Evolutionary conservation across 2,113 vertebrate genomes (phyloP).

Genomic region (Hippolais icterina): DNA sequence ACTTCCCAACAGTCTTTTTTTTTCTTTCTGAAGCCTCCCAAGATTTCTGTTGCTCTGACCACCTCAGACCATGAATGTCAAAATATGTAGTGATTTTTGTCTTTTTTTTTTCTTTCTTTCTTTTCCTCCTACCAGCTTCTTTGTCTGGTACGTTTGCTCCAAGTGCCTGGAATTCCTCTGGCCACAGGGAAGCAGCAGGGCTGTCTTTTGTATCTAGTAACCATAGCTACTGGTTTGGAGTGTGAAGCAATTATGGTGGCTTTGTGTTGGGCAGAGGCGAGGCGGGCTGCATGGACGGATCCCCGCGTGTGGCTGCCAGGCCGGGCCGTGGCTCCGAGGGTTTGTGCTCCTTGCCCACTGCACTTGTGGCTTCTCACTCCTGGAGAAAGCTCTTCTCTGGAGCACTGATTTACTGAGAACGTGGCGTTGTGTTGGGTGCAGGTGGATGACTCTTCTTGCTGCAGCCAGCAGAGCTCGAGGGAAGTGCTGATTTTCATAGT

Average conservation of each 20-base stretch:
- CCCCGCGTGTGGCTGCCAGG: rapidly evolving
- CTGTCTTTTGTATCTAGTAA: conserved; percentile 65
- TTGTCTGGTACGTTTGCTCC: conserved; percentile 24
- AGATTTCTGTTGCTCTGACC: neutral
- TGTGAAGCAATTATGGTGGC: conserved; percentile 3
- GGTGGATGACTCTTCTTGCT: neutral
- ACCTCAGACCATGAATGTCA: neutral
- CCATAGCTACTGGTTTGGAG: conserved; percentile 66
- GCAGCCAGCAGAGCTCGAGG: neutral
- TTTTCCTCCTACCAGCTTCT: neutral
- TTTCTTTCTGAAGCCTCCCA: neutral
- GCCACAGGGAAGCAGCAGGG: conserved; percentile 46
- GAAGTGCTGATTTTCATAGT: neutral
- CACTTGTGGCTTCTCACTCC: neutral
- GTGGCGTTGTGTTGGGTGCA: neutral
- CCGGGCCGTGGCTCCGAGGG: neutral
- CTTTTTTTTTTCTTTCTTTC: too few relatives aligned
- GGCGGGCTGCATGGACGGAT: rapidly evolving
- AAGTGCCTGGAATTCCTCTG: conserved; percentile 70
- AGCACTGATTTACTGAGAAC: neutral
- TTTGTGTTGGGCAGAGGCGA: conserved; percentile 15
- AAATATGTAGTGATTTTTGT: neutral
- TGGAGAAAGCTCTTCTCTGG: neutral
- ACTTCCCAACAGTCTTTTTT: neutral
- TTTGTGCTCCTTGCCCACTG: neutral